Base-by-base conservation (phyloP, 2,113 vertebrate species). In the Corythaixoides concolor region DNA sequence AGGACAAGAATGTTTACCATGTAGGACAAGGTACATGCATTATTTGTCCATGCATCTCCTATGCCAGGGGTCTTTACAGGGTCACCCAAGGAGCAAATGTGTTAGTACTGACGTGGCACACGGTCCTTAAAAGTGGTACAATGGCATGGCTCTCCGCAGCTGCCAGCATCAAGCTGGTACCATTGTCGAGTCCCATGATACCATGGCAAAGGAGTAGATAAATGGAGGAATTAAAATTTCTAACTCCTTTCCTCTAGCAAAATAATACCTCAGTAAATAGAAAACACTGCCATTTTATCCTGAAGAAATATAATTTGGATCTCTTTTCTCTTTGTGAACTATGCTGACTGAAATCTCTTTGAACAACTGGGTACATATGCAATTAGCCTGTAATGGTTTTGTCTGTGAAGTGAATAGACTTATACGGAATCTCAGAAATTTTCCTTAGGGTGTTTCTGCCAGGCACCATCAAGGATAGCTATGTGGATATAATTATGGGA, bases 51-150 rank as follows among this genome's bases (percentile, higher is more conserved):
- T 37, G 63, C 35, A 33, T 33, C 17, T 81, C 26, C 55, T 12
- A 8, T 41, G 33, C 21, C 39, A 81, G 28, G 15, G 15, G 12
- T 19, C 20, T 86, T 45, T 50, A 13, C 45, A n/a, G 35, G 3
- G 30, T 87, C 28, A 30, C 45, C 19, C 26, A 33, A 45, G 18
- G 52, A 53, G 45, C 59, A 52, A 52, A 33, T 23, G 8, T 50
- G 32, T 32, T 33, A 35, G 9, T 12, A 9, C 6, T 37, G 67
- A 6, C 4, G 2, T 12, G 41, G 27, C 30, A 30, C 2, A 0
- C 39, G 35, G 49, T n/a, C 43, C 63, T 28, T 39, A 14, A 2
- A 35, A 37, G 28, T 9, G 26, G 12, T 32, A 33, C 60, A 35
- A 0, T 12, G 27, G 39, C 39, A n/a, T 2, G 23, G 78, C 66